phyloP scores from a whole-genome alignment of 1,140 invertebrate species.

The Trachelipus rathkii region DNA sequence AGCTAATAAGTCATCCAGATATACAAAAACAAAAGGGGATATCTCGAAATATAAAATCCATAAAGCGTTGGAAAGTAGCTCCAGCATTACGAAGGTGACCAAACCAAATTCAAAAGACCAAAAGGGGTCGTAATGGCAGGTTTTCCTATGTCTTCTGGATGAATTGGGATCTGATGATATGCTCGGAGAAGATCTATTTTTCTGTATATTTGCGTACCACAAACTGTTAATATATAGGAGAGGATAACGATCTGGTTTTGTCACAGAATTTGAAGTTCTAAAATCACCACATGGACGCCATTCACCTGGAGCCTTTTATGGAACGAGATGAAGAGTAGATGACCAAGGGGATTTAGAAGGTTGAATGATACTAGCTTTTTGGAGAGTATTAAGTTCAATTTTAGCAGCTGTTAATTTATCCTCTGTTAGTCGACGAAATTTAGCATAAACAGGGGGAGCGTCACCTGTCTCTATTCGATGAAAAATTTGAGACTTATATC shows the following conservation, averaged over 20 bases:
- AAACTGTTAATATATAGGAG: too few relatives aligned
- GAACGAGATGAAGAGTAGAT: slow-evolving; percentile 46
- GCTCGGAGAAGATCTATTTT: too few relatives aligned
- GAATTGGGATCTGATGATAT: slow-evolving; percentile 46
- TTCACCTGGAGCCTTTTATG: slow-evolving; percentile 40
- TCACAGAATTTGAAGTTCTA: slow-evolving; percentile 46
- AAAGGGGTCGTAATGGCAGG: slow-evolving; percentile 38
- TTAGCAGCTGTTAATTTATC: too few relatives aligned
- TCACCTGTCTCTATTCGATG: too few relatives aligned
- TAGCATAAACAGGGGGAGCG: too few relatives aligned
- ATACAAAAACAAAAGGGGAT: slow-evolving; percentile 52
- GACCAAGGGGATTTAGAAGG: slow-evolving; percentile 38
- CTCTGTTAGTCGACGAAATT: too few relatives aligned
- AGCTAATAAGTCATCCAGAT: slow-evolving; percentile 53
- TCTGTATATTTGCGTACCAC: too few relatives aligned
- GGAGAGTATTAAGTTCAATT: slow-evolving; percentile 4
- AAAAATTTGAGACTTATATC: too few relatives aligned
- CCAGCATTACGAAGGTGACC: slow-evolving; percentile 26
- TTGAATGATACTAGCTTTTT: slow-evolving; percentile 22
- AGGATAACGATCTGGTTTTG: too few relatives aligned
- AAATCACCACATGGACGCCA: slow-evolving; percentile 47
- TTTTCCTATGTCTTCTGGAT: slow-evolving; percentile 35
- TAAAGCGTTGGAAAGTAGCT: slow-evolving; percentile 36
- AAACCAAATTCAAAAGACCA: slow-evolving; percentile 40
- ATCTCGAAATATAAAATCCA: slow-evolving; percentile 25